These are phyloP conservation scores for Drosophila melanogaster DNA, from an alignment of 1,140 invertebrate species.

Conservation along the genomic window DNA sequence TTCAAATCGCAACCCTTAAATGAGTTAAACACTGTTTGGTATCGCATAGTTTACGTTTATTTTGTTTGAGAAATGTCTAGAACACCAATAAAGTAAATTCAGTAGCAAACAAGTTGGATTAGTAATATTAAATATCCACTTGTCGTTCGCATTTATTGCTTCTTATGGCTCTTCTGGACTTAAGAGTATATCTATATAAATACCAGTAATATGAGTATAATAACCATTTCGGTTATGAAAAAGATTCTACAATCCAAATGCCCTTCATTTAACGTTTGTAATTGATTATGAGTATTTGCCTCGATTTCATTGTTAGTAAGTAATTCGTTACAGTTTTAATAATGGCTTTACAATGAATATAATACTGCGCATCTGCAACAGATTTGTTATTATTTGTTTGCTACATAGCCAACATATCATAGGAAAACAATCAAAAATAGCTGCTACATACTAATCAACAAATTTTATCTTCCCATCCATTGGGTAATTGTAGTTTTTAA, in stretches of 20 bases:
- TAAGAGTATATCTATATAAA: slow-evolving; percentile 37
- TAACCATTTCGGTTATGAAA: slow-evolving; percentile 42
- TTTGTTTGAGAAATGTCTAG: slow-evolving; percentile 46
- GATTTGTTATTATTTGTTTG: slow-evolving; percentile 28
- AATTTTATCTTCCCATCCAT: slow-evolving; percentile 36
- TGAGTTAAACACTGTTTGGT: background rate
- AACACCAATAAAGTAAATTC: slow-evolving; percentile 59
- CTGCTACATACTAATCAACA: slow-evolving; percentile 77
- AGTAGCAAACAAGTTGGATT: slow-evolving; percentile 36
- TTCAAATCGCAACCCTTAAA: background rate
- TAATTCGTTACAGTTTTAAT: slow-evolving; percentile 54
- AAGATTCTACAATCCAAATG: slow-evolving; percentile 56
- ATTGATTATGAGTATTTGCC: slow-evolving; percentile 56
- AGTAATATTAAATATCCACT: slow-evolving; percentile 28
- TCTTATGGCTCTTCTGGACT: slow-evolving; percentile 31
- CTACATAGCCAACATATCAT: slow-evolving; percentile 26
- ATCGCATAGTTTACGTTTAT: slow-evolving; percentile 39
- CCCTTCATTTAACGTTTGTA: slow-evolving; percentile 37
- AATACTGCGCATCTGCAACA: slow-evolving; percentile 54
- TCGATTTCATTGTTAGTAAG: slow-evolving; percentile 25
- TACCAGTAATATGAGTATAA: slow-evolving; percentile 44
- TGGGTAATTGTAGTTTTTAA: slow-evolving; percentile 50
- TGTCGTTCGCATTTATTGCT: slow-evolving; percentile 47
- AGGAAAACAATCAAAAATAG: slow-evolving; percentile 63
- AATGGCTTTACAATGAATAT: slow-evolving; percentile 42